These are phyloP conservation scores for Carassius carassius DNA, from an alignment of 2,113 vertebrate species.

Conservation along the genomic window DNA sequence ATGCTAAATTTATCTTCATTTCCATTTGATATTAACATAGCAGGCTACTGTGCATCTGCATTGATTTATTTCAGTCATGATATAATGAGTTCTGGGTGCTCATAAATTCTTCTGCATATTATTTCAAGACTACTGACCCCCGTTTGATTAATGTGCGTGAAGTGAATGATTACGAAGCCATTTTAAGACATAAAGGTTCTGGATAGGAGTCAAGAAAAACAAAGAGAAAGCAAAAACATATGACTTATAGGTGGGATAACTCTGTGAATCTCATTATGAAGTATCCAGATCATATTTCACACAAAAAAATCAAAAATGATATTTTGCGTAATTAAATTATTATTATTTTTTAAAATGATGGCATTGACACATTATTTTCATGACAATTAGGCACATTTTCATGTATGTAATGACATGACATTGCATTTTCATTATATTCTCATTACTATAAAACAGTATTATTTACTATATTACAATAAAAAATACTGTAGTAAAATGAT, in stretches of 20 bases:
- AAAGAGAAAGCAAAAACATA: background rate
- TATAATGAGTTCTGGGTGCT: background rate
- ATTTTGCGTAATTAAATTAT: background rate
- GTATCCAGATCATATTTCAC: background rate
- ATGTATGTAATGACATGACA: background rate
- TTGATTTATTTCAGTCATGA: conserved; percentile 9
- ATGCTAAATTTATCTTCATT: background rate
- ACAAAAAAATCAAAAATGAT: conserved; percentile 3
- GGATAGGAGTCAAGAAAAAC: background rate
- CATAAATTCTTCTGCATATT: conserved; percentile 22
- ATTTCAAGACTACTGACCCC: conserved; percentile 11
- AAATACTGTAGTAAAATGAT: background rate
- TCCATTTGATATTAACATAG: background rate
- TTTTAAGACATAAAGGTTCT: background rate
- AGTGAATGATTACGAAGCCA: conserved; percentile 10
- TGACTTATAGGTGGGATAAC: background rate
- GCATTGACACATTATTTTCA: background rate
- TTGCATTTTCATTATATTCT: background rate
- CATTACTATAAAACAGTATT: background rate
- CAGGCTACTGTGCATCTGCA: background rate
- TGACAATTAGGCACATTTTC: background rate
- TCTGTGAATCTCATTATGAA: background rate
- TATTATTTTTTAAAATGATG: background rate
- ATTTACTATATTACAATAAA: background rate
- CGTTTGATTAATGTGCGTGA: background rate